Evolutionary conservation across 2,888 invertebrate genomes (phyloP).

Genomic region (Torymus aiolomorphi): DNA sequence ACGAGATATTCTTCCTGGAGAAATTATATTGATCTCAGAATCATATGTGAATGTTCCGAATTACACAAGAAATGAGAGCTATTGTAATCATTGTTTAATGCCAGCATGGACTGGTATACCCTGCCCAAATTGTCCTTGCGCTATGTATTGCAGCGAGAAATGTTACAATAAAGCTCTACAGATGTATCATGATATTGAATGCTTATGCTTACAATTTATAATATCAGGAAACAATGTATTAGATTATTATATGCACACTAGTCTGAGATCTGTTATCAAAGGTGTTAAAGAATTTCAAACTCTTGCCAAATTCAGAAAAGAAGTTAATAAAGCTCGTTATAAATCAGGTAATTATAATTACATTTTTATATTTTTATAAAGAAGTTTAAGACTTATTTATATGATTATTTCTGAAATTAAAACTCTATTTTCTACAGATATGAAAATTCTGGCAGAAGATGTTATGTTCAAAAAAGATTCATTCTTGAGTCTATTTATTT

Average conservation of each 20-base stretch:
- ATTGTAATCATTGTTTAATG: constrained; percentile 84
- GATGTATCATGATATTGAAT: constrained; percentile 87
- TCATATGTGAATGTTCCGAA: constrained; percentile 82
- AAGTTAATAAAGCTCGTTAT: constrained; percentile 60
- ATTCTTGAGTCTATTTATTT: constrained; percentile 34
- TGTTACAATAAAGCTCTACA: constrained; percentile 82
- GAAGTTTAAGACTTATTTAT: background rate
- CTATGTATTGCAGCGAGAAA: constrained; percentile 81
- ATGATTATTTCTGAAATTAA: background rate
- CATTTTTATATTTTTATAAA: constrained; percentile 1
- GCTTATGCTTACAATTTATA: constrained; percentile 79
- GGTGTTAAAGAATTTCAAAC: constrained; percentile 74
- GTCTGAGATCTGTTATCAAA: constrained; percentile 79
- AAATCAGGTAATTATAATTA: constrained; percentile 60
- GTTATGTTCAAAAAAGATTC: constrained; percentile 7
- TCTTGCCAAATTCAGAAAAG: constrained; percentile 60
- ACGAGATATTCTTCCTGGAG: constrained; percentile 83
- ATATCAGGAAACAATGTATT: constrained; percentile 80
- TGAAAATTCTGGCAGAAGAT: background rate
- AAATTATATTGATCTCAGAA: constrained; percentile 85
- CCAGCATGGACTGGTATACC: constrained; percentile 80
- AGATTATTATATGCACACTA: constrained; percentile 62
- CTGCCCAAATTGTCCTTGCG: constrained; percentile 81
- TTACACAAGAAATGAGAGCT: constrained; percentile 77
- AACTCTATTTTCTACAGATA: background rate